Conservation (phyloP, 2,113 vertebrate species). For the Ochotona princeps region DNA sequence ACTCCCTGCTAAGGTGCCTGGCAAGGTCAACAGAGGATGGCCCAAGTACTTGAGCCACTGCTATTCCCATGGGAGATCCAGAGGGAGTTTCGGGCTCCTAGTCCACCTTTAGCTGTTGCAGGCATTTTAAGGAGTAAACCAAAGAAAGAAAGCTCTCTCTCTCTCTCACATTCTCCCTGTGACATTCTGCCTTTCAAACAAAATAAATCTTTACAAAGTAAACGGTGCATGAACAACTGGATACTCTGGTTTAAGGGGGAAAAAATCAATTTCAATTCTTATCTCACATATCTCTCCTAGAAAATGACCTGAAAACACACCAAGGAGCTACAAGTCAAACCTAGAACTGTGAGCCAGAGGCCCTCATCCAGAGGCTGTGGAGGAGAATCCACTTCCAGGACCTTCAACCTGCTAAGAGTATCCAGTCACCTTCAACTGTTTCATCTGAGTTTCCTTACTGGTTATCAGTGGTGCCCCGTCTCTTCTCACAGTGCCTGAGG, state of each 20-base stretch:
- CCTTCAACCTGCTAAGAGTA: not conserved
- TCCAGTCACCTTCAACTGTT: not conserved
- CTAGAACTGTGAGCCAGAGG: not conserved
- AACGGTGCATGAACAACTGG: not conserved
- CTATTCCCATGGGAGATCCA: too few relatives aligned
- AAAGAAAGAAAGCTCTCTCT: too few relatives aligned
- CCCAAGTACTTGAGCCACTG: too few relatives aligned
- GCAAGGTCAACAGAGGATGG: too few relatives aligned
- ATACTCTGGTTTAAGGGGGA: not conserved
- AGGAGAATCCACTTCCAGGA: not conserved
- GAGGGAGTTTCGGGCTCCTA: too few relatives aligned
- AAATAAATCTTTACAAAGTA: not conserved
- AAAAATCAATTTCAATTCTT: constrained; percentile 15
- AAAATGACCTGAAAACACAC: not conserved
- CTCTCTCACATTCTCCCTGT: too few relatives aligned
- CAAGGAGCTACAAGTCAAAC: not conserved
- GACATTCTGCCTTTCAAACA: too few relatives aligned
- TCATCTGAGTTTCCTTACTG: not conserved
- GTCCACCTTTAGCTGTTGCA: too few relatives aligned
- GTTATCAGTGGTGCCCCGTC: not conserved
- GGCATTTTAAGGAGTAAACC: too few relatives aligned
- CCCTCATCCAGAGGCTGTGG: not conserved
- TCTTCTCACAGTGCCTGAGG: not conserved
- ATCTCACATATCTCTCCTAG: not conserved
- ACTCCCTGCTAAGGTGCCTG: too few relatives aligned